Conservation (phyloP, 1,140 invertebrate genomes). For the Dolichoris vasculosae region DNA sequence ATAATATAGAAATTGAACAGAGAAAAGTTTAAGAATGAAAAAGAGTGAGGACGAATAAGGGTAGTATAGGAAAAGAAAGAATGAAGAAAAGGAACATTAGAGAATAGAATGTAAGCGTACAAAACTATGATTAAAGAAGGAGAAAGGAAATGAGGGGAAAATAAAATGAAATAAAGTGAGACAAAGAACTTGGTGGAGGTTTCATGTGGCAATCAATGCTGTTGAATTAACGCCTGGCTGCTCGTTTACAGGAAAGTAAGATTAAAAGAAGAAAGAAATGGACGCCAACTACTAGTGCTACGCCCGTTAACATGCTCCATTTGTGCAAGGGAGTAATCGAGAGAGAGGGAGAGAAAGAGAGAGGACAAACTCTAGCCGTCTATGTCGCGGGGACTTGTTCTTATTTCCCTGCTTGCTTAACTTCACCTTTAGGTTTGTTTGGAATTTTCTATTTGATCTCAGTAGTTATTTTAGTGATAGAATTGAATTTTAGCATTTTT, state of each 20-base stretch:
- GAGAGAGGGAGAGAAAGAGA: slow-evolving; percentile 45
- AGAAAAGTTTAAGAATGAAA: neutral
- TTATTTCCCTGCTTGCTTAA: slow-evolving; percentile 67
- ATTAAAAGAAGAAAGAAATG: slow-evolving; percentile 75
- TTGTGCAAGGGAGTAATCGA: neutral
- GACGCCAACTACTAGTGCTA: slow-evolving; percentile 57
- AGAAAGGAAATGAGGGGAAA: neutral
- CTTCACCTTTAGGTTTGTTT: slow-evolving; percentile 54
- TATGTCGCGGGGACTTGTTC: slow-evolving; percentile 58
- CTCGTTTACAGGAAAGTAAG: slow-evolving; percentile 74
- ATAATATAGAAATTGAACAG: slow-evolving; percentile 46
- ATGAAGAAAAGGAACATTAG: slow-evolving; percentile 52
- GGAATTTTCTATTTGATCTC: slow-evolving; percentile 48
- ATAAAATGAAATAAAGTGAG: slow-evolving; percentile 25
- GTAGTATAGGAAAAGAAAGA: slow-evolving; percentile 39
- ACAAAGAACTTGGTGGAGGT: slow-evolving; percentile 55
- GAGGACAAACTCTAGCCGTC: neutral
- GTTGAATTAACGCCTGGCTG: slow-evolving; percentile 75
- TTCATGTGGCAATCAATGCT: slow-evolving; percentile 74
- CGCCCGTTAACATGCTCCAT: slow-evolving; percentile 31
- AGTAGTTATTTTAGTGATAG: slow-evolving; percentile 34
- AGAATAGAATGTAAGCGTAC: slow-evolving; percentile 24
- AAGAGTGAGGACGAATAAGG: slow-evolving; percentile 2
- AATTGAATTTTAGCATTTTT: slow-evolving; percentile 40
- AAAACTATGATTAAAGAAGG: slow-evolving; percentile 25